These are phyloP conservation scores for Neosilurus mollespiculum DNA, from an alignment of 2,797 vertebrate species.

Conservation along the genomic window DNA sequence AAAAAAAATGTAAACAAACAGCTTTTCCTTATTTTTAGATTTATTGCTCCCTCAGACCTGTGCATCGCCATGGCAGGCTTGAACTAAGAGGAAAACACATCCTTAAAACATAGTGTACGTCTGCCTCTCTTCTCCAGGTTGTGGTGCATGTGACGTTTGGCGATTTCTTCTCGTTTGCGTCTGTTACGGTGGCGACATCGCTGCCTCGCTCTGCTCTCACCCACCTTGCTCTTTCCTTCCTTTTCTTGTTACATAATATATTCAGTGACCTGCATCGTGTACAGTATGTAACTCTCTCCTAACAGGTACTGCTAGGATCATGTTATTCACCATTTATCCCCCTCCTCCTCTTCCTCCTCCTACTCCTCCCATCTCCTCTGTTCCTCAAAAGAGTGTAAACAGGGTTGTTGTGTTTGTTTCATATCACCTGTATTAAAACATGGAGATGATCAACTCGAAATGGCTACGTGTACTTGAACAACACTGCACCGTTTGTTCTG, in stretches of 20 bases:
- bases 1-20: slow-evolving; percentile 30
- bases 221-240: slow-evolving; percentile 63
- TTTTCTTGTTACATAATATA: slow-evolving; percentile 77
- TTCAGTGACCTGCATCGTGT: slow-evolving; percentile 78
- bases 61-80: slow-evolving; percentile 66
- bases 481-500: background rate
- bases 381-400: slow-evolving; percentile 72
- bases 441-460: slow-evolving; percentile 71
- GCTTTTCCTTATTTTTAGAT: slow-evolving; percentile 64
- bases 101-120: slow-evolving; percentile 62
- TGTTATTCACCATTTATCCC: slow-evolving; percentile 66
- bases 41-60: slow-evolving; percentile 62
- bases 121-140: slow-evolving; percentile 69
- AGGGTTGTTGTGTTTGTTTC: slow-evolving; percentile 83
- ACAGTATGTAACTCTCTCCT: slow-evolving; percentile 74
- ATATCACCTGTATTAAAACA: slow-evolving; percentile 82
- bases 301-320: slow-evolving; percentile 73
- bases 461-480: slow-evolving; percentile 69
- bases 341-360: background rate
- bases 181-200: slow-evolving; percentile 61
- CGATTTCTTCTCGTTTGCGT: slow-evolving; percentile 64
- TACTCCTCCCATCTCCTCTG: slow-evolving; percentile 12
- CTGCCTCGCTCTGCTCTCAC: background rate
- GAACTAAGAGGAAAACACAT: slow-evolving; percentile 57
- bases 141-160: slow-evolving; percentile 79